Conservation (phyloP, 2,113 vertebrate genomes). For the Chionodraco myersi region DNA sequence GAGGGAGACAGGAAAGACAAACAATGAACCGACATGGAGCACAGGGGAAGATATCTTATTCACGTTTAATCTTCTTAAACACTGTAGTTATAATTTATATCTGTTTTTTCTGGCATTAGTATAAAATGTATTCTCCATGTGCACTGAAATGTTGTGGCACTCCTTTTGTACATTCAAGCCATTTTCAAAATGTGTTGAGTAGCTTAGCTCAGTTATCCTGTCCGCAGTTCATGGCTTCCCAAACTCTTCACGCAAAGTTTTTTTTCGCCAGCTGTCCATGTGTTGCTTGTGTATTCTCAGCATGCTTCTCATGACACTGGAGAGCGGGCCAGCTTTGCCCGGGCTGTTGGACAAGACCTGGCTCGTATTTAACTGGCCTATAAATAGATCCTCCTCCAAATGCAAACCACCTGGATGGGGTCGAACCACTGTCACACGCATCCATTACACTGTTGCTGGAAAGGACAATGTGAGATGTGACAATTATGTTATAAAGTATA, state of each 20-base stretch:
- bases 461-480: slow-evolving; percentile 40
- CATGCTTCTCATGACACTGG: slow-evolving; percentile 64
- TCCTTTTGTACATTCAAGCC: background rate
- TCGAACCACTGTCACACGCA: slow-evolving; percentile 60
- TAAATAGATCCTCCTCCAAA: slow-evolving; percentile 77
- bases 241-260: background rate
- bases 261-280: slow-evolving; percentile 40
- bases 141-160: background rate
- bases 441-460: slow-evolving; percentile 30
- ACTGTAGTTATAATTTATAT: background rate
- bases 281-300: slow-evolving; percentile 57
- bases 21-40: too few relatives aligned
- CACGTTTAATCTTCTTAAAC: background rate
- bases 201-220: slow-evolving; percentile 4
- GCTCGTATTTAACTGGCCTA: slow-evolving; percentile 75
- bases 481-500: slow-evolving; percentile 32
- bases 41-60: background rate
- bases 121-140: background rate
- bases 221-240: background rate
- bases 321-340: slow-evolving; percentile 55
- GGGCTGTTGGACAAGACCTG: slow-evolving; percentile 77
- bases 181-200: background rate
- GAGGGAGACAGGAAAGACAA: too few relatives aligned
- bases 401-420: slow-evolving; percentile 77
- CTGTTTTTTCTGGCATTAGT: background rate